Percentiles rank a stretch among this genome's conserved stretches.
Evolutionary conservation across 2,113 vertebrate genomes (phyloP).

Genomic region (Sander lucioperca): DNA sequence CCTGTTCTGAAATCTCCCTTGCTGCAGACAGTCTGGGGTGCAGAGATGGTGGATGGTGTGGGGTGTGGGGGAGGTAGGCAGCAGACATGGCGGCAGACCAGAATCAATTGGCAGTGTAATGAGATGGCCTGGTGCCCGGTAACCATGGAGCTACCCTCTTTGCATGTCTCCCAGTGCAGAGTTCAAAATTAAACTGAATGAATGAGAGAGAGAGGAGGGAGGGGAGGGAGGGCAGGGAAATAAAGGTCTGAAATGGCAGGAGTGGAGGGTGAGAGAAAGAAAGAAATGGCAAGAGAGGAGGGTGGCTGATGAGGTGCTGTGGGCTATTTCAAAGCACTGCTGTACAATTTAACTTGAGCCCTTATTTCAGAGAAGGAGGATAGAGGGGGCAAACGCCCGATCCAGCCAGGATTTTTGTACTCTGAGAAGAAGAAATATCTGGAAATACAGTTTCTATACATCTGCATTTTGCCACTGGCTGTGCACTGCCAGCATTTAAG

Average conservation of each 20-base stretch:
- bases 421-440: slow-evolving; percentile 28
- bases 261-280: slow-evolving; percentile 67
- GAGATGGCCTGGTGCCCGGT: slow-evolving; percentile 88
- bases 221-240: slow-evolving; percentile 63
- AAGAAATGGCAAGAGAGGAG: slow-evolving; percentile 66
- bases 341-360: slow-evolving; percentile 68
- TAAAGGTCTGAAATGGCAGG: slow-evolving; percentile 71
- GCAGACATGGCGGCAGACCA: slow-evolving; percentile 86
- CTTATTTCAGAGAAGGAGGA: slow-evolving; percentile 56
- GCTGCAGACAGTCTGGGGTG: slow-evolving; percentile 84
- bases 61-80: slow-evolving; percentile 66
- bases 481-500: slow-evolving; percentile 34
- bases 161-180: slow-evolving; percentile 81
- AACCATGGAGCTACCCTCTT: slow-evolving; percentile 86
- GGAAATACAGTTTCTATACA: slow-evolving; percentile 25
- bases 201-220: slow-evolving; percentile 66
- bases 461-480: slow-evolving; percentile 44
- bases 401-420: slow-evolving; percentile 36
- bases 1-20: slow-evolving; percentile 76
- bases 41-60: slow-evolving; percentile 76
- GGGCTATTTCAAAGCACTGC: slow-evolving; percentile 63
- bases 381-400: slow-evolving; percentile 46
- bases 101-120: slow-evolving; percentile 90
- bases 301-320: slow-evolving; percentile 68
- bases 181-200: slow-evolving; percentile 87